Evolutionary conservation across 1,140 invertebrate genomes (phyloP).

Genomic region (Drusus annulatus): DNA sequence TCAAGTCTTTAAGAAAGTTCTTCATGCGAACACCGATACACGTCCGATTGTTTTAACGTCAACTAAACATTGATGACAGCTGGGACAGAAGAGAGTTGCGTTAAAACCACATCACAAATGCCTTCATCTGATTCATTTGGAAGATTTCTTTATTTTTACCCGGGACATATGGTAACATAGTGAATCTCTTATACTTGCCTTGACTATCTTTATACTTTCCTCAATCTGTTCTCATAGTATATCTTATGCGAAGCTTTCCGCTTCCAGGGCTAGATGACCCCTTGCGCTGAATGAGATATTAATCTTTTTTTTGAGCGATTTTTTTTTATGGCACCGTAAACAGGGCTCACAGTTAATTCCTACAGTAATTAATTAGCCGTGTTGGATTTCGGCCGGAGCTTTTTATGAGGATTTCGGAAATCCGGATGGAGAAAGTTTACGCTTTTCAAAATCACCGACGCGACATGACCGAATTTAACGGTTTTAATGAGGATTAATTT

Average conservation of each 20-base stretch:
- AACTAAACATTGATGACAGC: too few species aligned
- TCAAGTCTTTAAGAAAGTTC: too few species aligned
- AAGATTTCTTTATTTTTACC: not conserved
- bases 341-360: not conserved
- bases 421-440: constrained; percentile 10
- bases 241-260: not conserved
- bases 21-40: too few species aligned
- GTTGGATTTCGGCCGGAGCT: constrained; percentile 19
- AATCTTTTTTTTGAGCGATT: constrained; percentile 34
- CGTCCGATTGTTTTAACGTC: too few species aligned
- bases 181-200: not conserved
- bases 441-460: constrained; percentile 20
- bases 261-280: constrained; percentile 3
- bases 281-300: constrained; percentile 30
- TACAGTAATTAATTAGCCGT: constrained; percentile 31
- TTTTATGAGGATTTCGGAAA: constrained; percentile 20
- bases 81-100: too few species aligned
- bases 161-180: not conserved
- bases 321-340: constrained; percentile 24
- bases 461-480: not conserved
- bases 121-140: not conserved
- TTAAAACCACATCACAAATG: too few species aligned
- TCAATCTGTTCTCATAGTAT: too few species aligned
- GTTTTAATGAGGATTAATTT: not conserved
- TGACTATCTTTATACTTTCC: too few species aligned